Conservation (phyloP, 2,888 invertebrate genomes). For the Drosophila vallismaia region DNA sequence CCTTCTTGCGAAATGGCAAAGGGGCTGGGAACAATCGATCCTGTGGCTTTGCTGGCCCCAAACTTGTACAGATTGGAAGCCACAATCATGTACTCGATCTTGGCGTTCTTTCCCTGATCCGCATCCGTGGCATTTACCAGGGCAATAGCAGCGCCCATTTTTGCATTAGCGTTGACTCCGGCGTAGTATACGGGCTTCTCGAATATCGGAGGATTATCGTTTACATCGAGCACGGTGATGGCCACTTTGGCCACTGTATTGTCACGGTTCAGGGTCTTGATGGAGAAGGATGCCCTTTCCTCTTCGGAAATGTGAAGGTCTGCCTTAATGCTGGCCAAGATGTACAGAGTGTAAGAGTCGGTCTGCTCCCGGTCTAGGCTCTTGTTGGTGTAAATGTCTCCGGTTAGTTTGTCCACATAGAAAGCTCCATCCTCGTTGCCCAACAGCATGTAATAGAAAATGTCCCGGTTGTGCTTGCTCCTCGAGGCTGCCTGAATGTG, state of each 20-base stretch:
- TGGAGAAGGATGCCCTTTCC: slow-evolving; percentile 84
- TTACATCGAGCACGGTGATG: slow-evolving; percentile 91
- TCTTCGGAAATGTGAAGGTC: slow-evolving; percentile 87
- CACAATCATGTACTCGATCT: slow-evolving; percentile 91
- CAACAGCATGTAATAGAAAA: slow-evolving; percentile 92
- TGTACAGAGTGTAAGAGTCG: slow-evolving; percentile 89
- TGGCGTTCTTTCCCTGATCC: slow-evolving; percentile 93
- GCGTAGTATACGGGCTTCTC: slow-evolving; percentile 85
- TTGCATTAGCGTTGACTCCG: slow-evolving; percentile 91
- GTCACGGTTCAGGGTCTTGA: slow-evolving; percentile 85
- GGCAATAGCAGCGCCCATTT: slow-evolving; percentile 89
- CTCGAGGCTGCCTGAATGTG: slow-evolving; percentile 85
- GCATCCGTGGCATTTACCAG: slow-evolving; percentile 92
- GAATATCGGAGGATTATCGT: slow-evolving; percentile 93
- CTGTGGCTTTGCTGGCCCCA: slow-evolving; percentile 88
- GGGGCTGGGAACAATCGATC: slow-evolving; percentile 94
- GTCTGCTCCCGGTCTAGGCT: slow-evolving; percentile 92
- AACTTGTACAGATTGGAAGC: slow-evolving; percentile 93
- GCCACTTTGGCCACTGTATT: slow-evolving; percentile 89
- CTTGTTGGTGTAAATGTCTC: slow-evolving; percentile 90
- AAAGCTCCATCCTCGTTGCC: slow-evolving; percentile 92
- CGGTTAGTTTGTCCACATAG: slow-evolving; percentile 91
- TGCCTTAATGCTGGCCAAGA: slow-evolving; percentile 93
- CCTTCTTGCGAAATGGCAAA: slow-evolving; percentile 85
- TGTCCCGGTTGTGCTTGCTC: slow-evolving; percentile 91